phyloP scores from a whole-genome alignment of 2,888 invertebrate species.

The Lasioglossum vierecki region DNA sequence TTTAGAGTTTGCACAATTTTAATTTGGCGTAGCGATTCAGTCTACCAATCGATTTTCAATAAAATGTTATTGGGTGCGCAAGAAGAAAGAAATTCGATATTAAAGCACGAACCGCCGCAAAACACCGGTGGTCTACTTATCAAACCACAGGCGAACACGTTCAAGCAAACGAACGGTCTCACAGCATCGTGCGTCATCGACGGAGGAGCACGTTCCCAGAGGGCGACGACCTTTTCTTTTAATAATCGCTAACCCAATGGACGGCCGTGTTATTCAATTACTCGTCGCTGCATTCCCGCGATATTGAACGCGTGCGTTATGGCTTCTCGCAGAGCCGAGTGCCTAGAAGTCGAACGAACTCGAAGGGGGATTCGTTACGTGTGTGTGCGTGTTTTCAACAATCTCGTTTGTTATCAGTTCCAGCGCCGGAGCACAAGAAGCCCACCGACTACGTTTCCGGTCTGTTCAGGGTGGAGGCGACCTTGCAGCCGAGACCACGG shows the following conservation, averaged over 20 bases:
- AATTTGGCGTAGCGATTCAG: too few species aligned
- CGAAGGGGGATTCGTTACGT: not conserved
- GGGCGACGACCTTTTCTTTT: conserved; percentile 80
- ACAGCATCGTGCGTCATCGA: conserved; percentile 42
- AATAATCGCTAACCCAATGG: conserved; percentile 80
- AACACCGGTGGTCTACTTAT: not conserved
- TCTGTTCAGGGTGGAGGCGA: conserved; percentile 87
- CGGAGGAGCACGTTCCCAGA: conserved; percentile 28
- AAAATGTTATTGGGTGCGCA: too few species aligned
- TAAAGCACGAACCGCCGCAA: not conserved
- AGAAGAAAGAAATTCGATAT: not conserved
- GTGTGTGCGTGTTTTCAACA: conserved; percentile 28
- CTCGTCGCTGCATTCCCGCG: conserved; percentile 43
- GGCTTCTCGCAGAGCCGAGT: conserved; percentile 48
- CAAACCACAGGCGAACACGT: not conserved
- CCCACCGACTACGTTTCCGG: conserved; percentile 89
- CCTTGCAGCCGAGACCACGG: conserved; percentile 84
- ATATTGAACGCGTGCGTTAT: conserved; percentile 48
- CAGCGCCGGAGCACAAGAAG: conserved; percentile 88
- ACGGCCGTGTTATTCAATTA: conserved; percentile 77
- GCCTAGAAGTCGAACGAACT: conserved; percentile 33
- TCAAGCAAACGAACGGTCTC: not conserved
- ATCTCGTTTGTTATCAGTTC: conserved; percentile 83
- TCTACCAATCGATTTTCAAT: not conserved
- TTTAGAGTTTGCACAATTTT: too few species aligned